Evolutionary conservation across 2,113 vertebrate species (phyloP).

Genomic region (Sinocyclocheilus anshuiensis): DNA sequence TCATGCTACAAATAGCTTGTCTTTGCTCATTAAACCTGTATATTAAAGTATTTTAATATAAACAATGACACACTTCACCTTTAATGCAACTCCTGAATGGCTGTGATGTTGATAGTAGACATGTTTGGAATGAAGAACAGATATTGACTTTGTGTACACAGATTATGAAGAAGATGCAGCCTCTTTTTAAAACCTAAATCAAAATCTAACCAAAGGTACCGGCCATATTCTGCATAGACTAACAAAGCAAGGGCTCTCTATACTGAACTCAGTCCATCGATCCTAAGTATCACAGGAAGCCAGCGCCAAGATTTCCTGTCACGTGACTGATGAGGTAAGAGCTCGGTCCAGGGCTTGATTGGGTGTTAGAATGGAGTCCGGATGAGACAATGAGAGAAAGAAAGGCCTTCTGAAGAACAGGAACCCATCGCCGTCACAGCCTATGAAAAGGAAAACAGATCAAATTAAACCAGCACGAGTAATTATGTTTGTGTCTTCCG

Average conservation of each 20-base stretch:
- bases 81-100: not conserved
- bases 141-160: not conserved
- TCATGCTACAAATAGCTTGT: not conserved
- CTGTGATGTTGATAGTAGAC: not conserved
- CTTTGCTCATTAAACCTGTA: not conserved
- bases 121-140: not conserved
- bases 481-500: not conserved
- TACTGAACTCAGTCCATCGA: not conserved
- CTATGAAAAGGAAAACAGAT: constrained; percentile 37
- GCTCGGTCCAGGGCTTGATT: no score
- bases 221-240: constrained; percentile 1
- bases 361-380: not conserved
- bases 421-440: constrained; percentile 45
- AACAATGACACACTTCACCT: not conserved
- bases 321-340: constrained; percentile 7
- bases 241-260: not conserved
- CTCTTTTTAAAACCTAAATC: not conserved
- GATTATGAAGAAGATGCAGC: not conserved
- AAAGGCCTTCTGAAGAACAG: constrained; percentile 8
- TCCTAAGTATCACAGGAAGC: constrained; percentile 20
- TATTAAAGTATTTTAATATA: not conserved
- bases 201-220: not conserved
- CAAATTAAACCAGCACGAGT: not conserved
- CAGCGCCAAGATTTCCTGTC: constrained; percentile 33
- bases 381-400: constrained; percentile 1